phyloP scores from a whole-genome alignment of 2,113 vertebrate species.

The Notiomystis cincta region DNA sequence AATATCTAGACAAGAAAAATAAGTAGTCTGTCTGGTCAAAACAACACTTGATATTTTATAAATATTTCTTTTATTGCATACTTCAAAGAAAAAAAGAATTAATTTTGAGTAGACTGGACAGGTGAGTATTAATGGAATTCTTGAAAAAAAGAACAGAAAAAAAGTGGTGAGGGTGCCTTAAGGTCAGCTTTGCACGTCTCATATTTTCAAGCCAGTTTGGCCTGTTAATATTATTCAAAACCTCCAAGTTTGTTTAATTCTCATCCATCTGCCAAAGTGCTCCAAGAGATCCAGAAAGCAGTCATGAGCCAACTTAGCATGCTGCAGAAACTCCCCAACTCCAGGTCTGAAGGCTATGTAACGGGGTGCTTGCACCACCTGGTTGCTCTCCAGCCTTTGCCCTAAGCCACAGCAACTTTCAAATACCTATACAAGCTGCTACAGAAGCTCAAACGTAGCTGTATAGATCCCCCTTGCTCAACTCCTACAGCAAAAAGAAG shows the following conservation, averaged over 20 bases:
- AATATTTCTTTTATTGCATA: not conserved
- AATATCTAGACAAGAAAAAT: not conserved
- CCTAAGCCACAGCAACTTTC: not conserved
- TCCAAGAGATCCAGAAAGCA: not conserved
- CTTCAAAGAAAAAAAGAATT: slow-evolving; percentile 29
- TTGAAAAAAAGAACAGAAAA: not conserved
- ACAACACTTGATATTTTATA: not conserved
- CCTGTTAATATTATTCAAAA: not conserved
- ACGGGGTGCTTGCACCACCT: rapidly evolving
- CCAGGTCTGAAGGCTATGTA: not conserved
- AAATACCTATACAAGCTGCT: not conserved
- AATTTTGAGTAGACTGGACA: slow-evolving; percentile 10
- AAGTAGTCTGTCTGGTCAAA: slow-evolving; percentile 39
- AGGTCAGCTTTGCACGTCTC: not conserved
- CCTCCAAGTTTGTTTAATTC: not conserved
- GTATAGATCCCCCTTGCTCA: not conserved
- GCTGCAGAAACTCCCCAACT: not conserved
- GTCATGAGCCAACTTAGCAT: not conserved
- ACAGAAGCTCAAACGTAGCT: rapidly evolving
- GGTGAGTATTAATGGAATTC: slow-evolving; percentile 5
- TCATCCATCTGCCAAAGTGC: not conserved
- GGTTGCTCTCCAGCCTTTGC: not conserved
- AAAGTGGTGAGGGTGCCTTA: not conserved
- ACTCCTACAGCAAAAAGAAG: not conserved
- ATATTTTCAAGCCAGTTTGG: not conserved